Conservation (phyloP, 64 coral and sea anemone genomes). For the Montipora cactus region DNA sequence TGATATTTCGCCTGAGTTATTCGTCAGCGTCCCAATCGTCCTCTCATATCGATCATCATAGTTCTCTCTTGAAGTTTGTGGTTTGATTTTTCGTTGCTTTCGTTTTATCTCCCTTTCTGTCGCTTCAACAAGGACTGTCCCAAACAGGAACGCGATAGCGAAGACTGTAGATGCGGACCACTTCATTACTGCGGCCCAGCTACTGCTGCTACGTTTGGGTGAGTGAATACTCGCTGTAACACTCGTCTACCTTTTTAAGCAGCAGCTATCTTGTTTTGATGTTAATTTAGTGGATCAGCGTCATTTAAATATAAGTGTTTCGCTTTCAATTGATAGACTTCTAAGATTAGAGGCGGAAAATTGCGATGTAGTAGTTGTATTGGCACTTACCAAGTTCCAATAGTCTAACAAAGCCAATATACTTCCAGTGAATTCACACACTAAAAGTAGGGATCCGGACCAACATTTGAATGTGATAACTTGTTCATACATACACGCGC, state of each 20-base stretch:
- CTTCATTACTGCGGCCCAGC: neutral
- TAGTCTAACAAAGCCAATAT: no score
- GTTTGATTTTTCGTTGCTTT: neutral
- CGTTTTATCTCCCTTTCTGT: neutral
- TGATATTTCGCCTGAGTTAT: neutral
- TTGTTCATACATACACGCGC: no score
- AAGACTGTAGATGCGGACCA: neutral
- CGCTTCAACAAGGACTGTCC: neutral
- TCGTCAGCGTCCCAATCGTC: neutral
- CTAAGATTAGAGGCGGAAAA: conserved; percentile 28
- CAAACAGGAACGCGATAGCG: neutral
- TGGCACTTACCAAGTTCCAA: neutral
- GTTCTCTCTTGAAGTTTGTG: neutral
- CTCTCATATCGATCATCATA: neutral
- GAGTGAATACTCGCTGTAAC: neutral
- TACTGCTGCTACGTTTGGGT: no score
- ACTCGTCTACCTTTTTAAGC: neutral
- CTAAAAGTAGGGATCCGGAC: neutral
- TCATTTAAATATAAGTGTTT: neutral
- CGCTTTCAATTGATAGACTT: neutral
- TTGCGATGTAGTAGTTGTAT: neutral
- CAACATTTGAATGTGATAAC: no score
- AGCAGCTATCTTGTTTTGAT: conserved; percentile 38
- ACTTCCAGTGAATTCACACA: neutral
- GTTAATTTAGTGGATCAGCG: neutral